Evolutionary conservation across 2,888 invertebrate genomes (phyloP).

Genomic region (Melanophora roralis): DNA sequence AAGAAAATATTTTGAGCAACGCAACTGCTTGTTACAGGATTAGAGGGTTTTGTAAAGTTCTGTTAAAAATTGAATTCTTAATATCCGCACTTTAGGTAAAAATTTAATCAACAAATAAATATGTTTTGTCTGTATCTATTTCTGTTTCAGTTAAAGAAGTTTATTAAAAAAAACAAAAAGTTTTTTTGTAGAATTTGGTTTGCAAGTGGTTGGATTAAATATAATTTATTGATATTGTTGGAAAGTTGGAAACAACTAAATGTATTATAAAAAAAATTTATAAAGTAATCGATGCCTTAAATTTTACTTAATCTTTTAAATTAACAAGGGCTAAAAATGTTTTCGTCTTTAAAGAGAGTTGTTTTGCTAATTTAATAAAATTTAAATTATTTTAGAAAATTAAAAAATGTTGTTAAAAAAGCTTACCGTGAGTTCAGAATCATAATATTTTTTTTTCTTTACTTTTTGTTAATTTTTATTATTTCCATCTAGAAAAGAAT

Average conservation of each 20-base stretch:
- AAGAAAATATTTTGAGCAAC: neutral
- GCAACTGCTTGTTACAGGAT: slow-evolving; percentile 41
- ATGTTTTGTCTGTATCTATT: neutral
- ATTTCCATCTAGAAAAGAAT: slow-evolving; percentile 6
- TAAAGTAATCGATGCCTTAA: too few species aligned
- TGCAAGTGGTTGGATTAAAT: slow-evolving; percentile 49
- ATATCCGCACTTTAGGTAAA: slow-evolving; percentile 16
- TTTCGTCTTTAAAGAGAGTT: too few species aligned
- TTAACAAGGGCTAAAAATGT: too few species aligned
- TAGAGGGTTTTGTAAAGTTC: slow-evolving; percentile 48
- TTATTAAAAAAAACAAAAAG: too few species aligned
- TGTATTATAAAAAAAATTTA: neutral
- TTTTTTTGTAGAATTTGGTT: slow-evolving; percentile 1
- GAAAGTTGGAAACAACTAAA: slow-evolving; percentile 3
- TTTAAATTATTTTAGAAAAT: too few species aligned
- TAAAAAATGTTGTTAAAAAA: too few species aligned
- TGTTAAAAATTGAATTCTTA: slow-evolving; percentile 45
- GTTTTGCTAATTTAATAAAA: too few species aligned
- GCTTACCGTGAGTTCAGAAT: too few species aligned
- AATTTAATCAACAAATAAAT: slow-evolving; percentile 54
- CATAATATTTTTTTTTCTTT: neutral
- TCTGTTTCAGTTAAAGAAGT: neutral
- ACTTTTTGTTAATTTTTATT: neutral
- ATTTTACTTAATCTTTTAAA: too few species aligned
- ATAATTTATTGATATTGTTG: slow-evolving; percentile 39